A percentile compares a stretch with the other conserved stretches of the same genome.
These are phyloP conservation scores for Halesus radiatus DNA, from an alignment of 1,140 invertebrate genomes.

Conservation along the genomic window DNA sequence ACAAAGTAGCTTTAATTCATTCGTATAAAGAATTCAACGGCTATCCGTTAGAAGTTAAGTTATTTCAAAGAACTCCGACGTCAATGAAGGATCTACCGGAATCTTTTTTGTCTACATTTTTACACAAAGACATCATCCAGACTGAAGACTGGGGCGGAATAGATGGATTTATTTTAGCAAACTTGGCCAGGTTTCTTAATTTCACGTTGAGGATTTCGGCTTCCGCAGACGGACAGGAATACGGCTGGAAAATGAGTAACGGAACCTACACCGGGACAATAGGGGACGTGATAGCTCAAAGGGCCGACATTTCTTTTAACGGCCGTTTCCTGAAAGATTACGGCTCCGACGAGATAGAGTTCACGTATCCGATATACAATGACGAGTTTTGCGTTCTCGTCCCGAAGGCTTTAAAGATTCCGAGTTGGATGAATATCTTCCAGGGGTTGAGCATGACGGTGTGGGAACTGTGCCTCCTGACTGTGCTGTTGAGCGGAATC, in stretches of 20 bases:
- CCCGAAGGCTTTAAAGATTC: constrained; percentile 63
- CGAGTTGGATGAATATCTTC: constrained; percentile 64
- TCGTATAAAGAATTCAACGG: constrained; percentile 44
- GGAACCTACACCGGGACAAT: constrained; percentile 63
- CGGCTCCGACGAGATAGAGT: constrained; percentile 59
- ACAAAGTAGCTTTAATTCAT: constrained; percentile 34
- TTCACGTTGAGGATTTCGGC: constrained; percentile 58
- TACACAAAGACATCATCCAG: constrained; percentile 38
- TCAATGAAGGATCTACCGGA: constrained; percentile 39
- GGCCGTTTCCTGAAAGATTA: constrained; percentile 64
- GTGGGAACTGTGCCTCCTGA: constrained; percentile 60
- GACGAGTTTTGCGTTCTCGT: constrained; percentile 66
- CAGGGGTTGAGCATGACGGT: constrained; percentile 60
- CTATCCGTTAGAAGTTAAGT: constrained; percentile 49
- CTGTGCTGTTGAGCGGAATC: constrained; percentile 54
- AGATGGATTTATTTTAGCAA: constrained; percentile 61
- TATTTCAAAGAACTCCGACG: constrained; percentile 48
- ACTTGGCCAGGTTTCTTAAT: constrained; percentile 61
- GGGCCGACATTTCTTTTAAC: constrained; percentile 63
- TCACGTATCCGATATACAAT: constrained; percentile 60
- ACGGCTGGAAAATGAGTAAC: constrained; percentile 59
- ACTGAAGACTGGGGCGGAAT: constrained; percentile 55
- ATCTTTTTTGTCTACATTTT: constrained; percentile 48
- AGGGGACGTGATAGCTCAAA: constrained; percentile 61
- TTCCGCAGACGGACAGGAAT: constrained; percentile 59